phyloP scores from a whole-genome alignment of 2,888 invertebrate species.

The Bhutanitis thaidina region DNA sequence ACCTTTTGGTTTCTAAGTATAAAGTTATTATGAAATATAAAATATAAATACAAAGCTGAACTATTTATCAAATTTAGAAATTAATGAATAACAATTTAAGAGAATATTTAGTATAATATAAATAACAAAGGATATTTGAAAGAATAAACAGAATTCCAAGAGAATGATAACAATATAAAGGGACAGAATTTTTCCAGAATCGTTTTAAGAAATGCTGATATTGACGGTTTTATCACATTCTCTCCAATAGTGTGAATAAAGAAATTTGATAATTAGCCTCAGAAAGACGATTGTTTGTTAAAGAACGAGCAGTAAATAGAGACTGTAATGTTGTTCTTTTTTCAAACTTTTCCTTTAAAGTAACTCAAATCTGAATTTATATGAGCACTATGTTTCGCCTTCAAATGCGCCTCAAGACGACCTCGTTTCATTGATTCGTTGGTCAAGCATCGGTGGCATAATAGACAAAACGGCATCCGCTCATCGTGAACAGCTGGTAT shows the following conservation, averaged over 20 bases:
- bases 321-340: not conserved
- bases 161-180: too few relatives aligned
- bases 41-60: too few relatives aligned
- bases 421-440: constrained; percentile 11
- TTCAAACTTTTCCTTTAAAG: constrained; percentile 11
- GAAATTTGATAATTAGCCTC: constrained; percentile 20
- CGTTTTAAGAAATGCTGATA: constrained; percentile 19
- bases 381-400: constrained; percentile 13
- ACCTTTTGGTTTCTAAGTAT: too few relatives aligned
- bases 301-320: not conserved
- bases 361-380: constrained; percentile 7
- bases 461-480: too few relatives aligned
- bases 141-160: too few relatives aligned
- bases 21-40: too few relatives aligned
- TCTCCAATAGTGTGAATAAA: constrained; percentile 16
- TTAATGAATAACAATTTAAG: too few relatives aligned
- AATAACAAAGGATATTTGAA: too few relatives aligned
- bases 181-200: constrained; percentile 17
- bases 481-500: too few relatives aligned
- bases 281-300: not conserved
- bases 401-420: constrained; percentile 14
- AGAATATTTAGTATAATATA: too few relatives aligned
- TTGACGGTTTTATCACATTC: constrained; percentile 13
- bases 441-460: not conserved
- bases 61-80: too few relatives aligned